These are phyloP conservation scores for Amyelois transitella DNA, from an alignment of 1,140 invertebrate species.

Conservation along the genomic window DNA sequence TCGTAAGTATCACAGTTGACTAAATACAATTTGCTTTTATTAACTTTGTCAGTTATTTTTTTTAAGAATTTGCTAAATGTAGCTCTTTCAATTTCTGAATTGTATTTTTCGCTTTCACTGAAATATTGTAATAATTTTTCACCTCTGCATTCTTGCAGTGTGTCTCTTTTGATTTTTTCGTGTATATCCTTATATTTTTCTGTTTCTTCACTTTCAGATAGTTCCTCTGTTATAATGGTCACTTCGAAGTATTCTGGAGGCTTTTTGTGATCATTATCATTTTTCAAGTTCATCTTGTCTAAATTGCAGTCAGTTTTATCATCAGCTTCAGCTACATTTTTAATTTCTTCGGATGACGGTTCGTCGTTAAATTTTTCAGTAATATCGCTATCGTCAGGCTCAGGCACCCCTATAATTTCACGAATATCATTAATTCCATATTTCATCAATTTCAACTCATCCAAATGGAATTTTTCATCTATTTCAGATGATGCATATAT, in stretches of 20 bases:
- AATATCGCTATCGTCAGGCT: neutral
- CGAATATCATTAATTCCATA: neutral
- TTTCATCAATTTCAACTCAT: neutral
- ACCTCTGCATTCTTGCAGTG: neutral
- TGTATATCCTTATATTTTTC: conserved; percentile 8
- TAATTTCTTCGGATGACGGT: neutral
- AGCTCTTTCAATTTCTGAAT: conserved; percentile 45
- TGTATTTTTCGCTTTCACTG: conserved; percentile 46
- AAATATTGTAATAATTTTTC: conserved; percentile 40
- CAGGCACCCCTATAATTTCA: conserved; percentile 1
- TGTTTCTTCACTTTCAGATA: conserved; percentile 40
- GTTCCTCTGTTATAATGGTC: conserved; percentile 39
- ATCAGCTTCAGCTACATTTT: neutral
- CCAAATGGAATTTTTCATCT: neutral
- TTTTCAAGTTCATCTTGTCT: neutral
- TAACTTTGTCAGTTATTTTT: conserved; percentile 19
- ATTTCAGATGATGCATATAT: neutral
- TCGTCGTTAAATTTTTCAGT: neutral
- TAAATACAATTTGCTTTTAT: conserved; percentile 41
- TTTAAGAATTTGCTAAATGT: conserved; percentile 43
- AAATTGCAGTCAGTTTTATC: conserved; percentile 4
- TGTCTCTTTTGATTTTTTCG: neutral
- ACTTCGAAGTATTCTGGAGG: conserved; percentile 35
- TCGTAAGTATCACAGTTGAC: conserved; percentile 61
- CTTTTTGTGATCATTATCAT: conserved; percentile 14